Percentiles rank a stretch among this genome's conserved stretches.
These are phyloP conservation scores for Eumaeus atala DNA, from an alignment of 1,140 invertebrate genomes.

Conservation along the genomic window DNA sequence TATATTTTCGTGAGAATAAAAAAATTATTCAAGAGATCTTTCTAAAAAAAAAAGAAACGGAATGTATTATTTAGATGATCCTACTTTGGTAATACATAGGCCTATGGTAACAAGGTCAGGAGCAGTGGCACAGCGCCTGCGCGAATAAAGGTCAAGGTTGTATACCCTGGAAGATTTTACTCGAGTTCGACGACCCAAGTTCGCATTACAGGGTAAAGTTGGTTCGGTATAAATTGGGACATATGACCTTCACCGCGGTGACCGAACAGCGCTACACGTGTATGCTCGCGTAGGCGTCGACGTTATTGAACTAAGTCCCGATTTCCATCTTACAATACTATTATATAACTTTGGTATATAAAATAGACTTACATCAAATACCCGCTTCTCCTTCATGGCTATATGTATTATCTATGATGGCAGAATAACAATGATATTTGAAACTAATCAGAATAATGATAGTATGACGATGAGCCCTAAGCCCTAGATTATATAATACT, in stretches of 20 bases:
- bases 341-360: not conserved
- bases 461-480: no score
- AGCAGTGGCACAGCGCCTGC: constrained; percentile 56
- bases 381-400: no score
- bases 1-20: no score
- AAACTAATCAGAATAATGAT: no score
- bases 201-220: constrained; percentile 54
- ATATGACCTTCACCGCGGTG: constrained; percentile 57
- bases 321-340: not conserved
- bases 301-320: constrained; percentile 36
- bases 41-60: no score
- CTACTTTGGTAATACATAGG: constrained; percentile 33
- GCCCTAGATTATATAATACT: no score
- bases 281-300: constrained; percentile 48
- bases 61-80: no score
- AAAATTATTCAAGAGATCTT: no score
- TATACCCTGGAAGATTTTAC: constrained; percentile 65
- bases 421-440: no score
- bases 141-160: constrained; percentile 68
- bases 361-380: no score
- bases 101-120: constrained; percentile 59
- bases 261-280: constrained; percentile 54
- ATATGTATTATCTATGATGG: no score
- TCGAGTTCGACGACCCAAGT: constrained; percentile 52
- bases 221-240: constrained; percentile 43